Conservation (phyloP, 1,140 invertebrate species). For the Cylas formicarius region DNA sequence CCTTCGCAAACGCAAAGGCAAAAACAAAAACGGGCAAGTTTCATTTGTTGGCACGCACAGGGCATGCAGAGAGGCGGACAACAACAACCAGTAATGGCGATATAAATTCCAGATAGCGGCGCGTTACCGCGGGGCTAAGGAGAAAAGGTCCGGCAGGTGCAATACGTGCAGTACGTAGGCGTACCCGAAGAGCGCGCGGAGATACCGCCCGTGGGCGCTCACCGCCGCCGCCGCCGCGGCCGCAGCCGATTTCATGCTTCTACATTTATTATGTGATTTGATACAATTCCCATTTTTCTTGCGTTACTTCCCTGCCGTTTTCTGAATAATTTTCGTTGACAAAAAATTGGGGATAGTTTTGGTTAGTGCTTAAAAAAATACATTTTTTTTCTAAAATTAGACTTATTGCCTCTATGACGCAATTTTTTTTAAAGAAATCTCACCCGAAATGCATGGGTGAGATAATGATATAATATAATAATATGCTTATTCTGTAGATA, state of each 20-base stretch:
- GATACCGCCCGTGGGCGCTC: too few species aligned
- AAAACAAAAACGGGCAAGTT: too few species aligned
- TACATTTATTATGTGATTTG: slow-evolving; percentile 17
- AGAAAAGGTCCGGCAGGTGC: slow-evolving; percentile 10
- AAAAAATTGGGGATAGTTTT: neutral
- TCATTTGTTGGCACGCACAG: too few species aligned
- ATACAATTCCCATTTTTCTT: too few species aligned
- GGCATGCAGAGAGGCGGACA: slow-evolving; percentile 18
- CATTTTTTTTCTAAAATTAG: neutral
- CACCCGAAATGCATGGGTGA: too few species aligned
- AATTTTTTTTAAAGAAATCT: neutral
- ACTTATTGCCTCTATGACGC: neutral
- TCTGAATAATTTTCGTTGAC: slow-evolving; percentile 10
- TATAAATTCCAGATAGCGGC: slow-evolving; percentile 20
- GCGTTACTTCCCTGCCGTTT: too few species aligned
- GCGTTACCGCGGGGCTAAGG: neutral
- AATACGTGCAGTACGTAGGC: slow-evolving; percentile 18
- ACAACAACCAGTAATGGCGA: slow-evolving; percentile 17
- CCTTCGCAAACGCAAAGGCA: too few species aligned
- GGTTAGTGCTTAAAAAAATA: neutral
- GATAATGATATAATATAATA: too few species aligned
- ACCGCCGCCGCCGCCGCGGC: slow-evolving; percentile 1
- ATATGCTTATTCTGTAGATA: too few species aligned
- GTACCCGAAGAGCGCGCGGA: too few species aligned
- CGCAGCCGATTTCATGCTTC: slow-evolving; percentile 17